Conservation (phyloP, 2,113 vertebrate genomes). For the Atrichornis clamosus region DNA sequence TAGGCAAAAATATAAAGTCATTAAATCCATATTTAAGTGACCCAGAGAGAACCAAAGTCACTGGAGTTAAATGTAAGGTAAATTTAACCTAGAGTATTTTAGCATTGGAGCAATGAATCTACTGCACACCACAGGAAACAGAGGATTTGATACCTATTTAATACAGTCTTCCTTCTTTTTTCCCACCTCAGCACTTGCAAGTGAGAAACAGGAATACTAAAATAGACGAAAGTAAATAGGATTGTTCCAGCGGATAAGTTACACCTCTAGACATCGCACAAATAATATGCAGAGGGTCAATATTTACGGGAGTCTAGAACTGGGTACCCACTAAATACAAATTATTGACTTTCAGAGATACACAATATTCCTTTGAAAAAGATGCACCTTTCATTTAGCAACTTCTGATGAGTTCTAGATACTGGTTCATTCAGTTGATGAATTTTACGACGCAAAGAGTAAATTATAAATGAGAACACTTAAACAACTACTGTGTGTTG, state of each 20-base stretch:
- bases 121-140: neutral
- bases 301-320: neutral
- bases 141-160: neutral
- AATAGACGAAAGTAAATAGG: neutral
- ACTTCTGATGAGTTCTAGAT: neutral
- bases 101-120: neutral
- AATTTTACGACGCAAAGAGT: neutral
- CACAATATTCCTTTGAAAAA: neutral
- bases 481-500: neutral
- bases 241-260: neutral
- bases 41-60: neutral
- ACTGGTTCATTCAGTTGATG: neutral
- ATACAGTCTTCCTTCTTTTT: neutral
- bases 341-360: neutral
- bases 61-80: neutral
- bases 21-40: neutral
- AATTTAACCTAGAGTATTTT: neutral
- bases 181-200: neutral
- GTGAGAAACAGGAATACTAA: neutral
- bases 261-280: neutral
- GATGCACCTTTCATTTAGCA: neutral
- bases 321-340: neutral
- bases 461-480: slow-evolving; percentile 1
- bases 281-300: neutral
- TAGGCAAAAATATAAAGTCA: neutral